Base-by-base conservation (phyloP, 2,797 vertebrate genomes). In the Emys orbicularis region DNA sequence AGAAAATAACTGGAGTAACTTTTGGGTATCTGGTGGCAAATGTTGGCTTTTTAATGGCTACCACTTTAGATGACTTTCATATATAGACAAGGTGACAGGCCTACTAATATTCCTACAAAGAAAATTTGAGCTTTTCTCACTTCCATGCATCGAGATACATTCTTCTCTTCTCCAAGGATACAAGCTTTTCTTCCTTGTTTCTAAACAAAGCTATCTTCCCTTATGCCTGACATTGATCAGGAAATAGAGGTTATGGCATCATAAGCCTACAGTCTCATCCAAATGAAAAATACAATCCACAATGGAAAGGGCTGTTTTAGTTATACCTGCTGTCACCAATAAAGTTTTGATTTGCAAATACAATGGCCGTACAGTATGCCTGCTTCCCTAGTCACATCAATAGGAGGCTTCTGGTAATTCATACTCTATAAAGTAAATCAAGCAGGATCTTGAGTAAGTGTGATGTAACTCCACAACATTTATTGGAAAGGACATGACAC, bases 171-270 rank as follows among this genome's bases (percentile, higher is more conserved):
- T 29, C 54, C 41, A 5, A 84, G 0, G 0, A 2, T 19, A 76
- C 31, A 13, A 91, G 29, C 0, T 29, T 68, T 53, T 96, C 47
- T 65, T 57, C 79, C 61, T 74, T 83, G 79, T 56, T 89, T 9
- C 84, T 54, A 81, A 90, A 96, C 23, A 53, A 81, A 91, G 54
- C 59, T 93, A 87, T 83, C 82, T 49, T 86, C 82, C 82, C 12
- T 59, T 90, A 90, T 0, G 59, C 21, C 83, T 25, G 37, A 74
- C 77, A 94, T 77, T 18, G 11, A 12, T 77, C 68, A 76, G 76
- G 57, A 65, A 81, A 80, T 16, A 81, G 4, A 27, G n/a, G 8
- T 37, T 81, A 54, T 52, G 89, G 37, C 9, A 41, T 29, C 27
- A 59, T 5, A 85, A 91, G 34, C 57, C 77, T 11, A 23, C 3